phyloP scores from a whole-genome alignment of 2,797 vertebrate genomes.

The Channa striata region DNA sequence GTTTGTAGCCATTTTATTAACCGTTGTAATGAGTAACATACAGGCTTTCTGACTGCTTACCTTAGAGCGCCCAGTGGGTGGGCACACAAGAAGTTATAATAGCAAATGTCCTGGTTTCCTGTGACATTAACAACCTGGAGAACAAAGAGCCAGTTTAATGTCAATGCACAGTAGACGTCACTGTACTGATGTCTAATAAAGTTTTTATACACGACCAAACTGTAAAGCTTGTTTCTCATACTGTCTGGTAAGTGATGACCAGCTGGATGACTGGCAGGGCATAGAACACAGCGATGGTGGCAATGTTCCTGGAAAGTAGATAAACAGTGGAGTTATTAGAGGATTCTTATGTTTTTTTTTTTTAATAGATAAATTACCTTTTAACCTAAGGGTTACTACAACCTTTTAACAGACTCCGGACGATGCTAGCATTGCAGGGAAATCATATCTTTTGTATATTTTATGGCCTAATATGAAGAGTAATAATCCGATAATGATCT shows the following conservation, averaged over 20 bases:
- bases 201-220: too few relatives aligned
- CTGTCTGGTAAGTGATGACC: constrained; percentile 98
- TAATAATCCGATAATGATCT: not conserved
- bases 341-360: not conserved
- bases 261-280: constrained; percentile 96
- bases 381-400: not conserved
- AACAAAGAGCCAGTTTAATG: constrained; percentile 4
- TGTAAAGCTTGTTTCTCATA: constrained; percentile 51
- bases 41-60: constrained; percentile 67
- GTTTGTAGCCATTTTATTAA: not conserved
- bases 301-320: constrained; percentile 90
- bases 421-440: not conserved
- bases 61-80: constrained; percentile 95
- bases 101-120: constrained; percentile 98
- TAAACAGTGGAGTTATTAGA: not conserved
- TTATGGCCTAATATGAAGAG: not conserved
- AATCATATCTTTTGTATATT: not conserved
- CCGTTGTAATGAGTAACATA: not conserved
- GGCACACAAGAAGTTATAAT: constrained; percentile 97
- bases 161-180: not conserved
- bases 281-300: constrained; percentile 96
- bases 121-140: constrained; percentile 94
- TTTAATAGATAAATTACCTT: not conserved
- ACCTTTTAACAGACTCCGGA: not conserved
- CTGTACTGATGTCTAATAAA: not conserved